These are phyloP conservation scores for Phylloscopus trochiloides DNA, from an alignment of 2,113 vertebrate genomes.

Conservation along the genomic window DNA sequence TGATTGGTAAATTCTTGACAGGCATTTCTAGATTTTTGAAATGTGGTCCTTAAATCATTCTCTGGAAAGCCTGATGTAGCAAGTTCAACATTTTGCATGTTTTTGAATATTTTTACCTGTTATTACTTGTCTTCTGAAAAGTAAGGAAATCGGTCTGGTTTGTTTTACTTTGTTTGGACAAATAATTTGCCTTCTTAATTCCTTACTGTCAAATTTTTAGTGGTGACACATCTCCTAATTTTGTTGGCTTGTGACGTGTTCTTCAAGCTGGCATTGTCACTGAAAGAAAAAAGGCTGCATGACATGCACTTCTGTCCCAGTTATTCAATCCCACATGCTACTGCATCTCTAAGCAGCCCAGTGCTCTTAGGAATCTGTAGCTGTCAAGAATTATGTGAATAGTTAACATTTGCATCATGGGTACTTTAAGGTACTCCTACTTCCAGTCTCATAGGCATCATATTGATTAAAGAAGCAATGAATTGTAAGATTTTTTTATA, in stretches of 20 bases:
- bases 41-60: neutral
- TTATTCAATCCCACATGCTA: neutral
- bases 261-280: neutral
- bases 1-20: neutral
- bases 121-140: neutral
- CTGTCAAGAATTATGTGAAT: neutral
- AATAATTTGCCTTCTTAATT: neutral
- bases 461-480: neutral
- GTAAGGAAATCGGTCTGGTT: neutral
- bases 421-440: neutral
- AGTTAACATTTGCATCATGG: neutral
- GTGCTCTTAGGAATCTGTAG: neutral
- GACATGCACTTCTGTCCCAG: neutral
- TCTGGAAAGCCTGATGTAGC: neutral
- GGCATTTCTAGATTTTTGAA: neutral
- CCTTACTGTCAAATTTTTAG: neutral
- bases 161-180: neutral
- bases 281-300: neutral
- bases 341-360: neutral
- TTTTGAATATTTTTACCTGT: neutral
- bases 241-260: neutral
- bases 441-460: neutral
- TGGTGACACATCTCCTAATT: neutral
- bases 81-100: neutral
- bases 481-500: neutral